Conservation (phyloP, 2,888 invertebrate species). For the Itoplectis maculator region DNA sequence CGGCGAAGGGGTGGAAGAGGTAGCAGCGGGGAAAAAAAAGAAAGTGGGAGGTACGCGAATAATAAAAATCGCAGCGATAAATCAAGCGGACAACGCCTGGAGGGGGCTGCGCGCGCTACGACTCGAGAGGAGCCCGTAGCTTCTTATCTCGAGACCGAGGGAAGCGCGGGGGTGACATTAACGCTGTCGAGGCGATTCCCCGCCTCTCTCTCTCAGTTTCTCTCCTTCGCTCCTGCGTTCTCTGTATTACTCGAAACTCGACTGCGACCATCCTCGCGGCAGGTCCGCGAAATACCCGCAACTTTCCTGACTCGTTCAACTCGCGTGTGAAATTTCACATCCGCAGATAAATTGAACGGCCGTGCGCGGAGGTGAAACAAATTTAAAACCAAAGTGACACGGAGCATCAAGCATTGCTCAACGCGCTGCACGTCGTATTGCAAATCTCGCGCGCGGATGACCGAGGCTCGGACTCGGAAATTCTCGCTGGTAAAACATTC, state of each 20-base stretch:
- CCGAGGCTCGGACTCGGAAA: constrained; percentile 35
- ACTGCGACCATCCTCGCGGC: constrained; percentile 36
- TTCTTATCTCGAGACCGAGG: constrained; percentile 81
- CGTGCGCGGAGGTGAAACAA: no score
- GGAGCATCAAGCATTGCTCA: background rate
- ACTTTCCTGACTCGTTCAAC: background rate
- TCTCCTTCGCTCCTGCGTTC: constrained; percentile 50
- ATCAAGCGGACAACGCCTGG: constrained; percentile 79
- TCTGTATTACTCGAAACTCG: constrained; percentile 61
- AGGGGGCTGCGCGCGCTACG: constrained; percentile 74
- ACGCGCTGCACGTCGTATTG: background rate
- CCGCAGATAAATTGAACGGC: background rate
- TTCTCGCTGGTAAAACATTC: constrained; percentile 28
- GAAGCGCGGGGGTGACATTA: constrained; percentile 81
- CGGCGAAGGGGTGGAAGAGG: background rate
- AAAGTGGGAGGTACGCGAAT: constrained; percentile 78
- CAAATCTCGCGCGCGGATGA: constrained; percentile 17
- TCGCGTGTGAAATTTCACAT: constrained; percentile 4
- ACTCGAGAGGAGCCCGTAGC: constrained; percentile 73
- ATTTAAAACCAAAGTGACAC: background rate
- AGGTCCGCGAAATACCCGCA: constrained; percentile 8
- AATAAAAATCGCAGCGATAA: constrained; percentile 84
- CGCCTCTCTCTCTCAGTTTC: constrained; percentile 73
- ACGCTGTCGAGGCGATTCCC: constrained; percentile 82
- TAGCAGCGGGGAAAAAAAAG: constrained; percentile 33